Evolutionary conservation across 2,797 vertebrate genomes (phyloP).

Genomic region (Antennarius maculatus): DNA sequence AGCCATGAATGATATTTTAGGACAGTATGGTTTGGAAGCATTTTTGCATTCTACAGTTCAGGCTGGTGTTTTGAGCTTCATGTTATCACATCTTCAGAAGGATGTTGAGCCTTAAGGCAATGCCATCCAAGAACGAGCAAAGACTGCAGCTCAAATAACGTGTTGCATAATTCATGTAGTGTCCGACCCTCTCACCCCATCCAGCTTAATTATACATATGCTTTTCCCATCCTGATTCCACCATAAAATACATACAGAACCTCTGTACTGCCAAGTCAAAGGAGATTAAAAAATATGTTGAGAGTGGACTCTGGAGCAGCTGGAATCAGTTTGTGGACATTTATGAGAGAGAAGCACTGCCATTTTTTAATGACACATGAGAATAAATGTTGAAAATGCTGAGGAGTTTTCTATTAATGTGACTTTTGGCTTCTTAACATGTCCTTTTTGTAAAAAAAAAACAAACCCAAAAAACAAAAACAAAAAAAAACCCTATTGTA

Average conservation of each 20-base stretch:
- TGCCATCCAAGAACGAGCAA: conserved; percentile 16
- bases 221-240: conserved; percentile 11
- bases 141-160: conserved; percentile 52
- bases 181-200: conserved; percentile 56
- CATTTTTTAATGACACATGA: background rate
- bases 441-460: too few relatives aligned
- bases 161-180: conserved; percentile 64
- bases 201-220: conserved; percentile 61
- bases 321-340: conserved; percentile 4
- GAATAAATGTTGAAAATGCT: too few relatives aligned
- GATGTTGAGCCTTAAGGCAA: conserved; percentile 23
- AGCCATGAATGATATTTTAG: background rate
- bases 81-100: conserved; percentile 14
- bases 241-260: conserved; percentile 1
- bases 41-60: background rate
- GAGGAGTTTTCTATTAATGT: too few relatives aligned
- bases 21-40: background rate
- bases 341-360: background rate
- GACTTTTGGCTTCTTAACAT: too few relatives aligned
- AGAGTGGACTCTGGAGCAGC: conserved; percentile 5
- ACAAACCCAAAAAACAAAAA: too few relatives aligned
- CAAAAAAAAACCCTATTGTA: too few relatives aligned
- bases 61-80: background rate
- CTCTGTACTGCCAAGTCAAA: conserved; percentile 9
- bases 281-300: conserved; percentile 17